Base-by-base conservation (phyloP, 2,888 invertebrate genomes). In the Nomada ruficornis region DNA sequence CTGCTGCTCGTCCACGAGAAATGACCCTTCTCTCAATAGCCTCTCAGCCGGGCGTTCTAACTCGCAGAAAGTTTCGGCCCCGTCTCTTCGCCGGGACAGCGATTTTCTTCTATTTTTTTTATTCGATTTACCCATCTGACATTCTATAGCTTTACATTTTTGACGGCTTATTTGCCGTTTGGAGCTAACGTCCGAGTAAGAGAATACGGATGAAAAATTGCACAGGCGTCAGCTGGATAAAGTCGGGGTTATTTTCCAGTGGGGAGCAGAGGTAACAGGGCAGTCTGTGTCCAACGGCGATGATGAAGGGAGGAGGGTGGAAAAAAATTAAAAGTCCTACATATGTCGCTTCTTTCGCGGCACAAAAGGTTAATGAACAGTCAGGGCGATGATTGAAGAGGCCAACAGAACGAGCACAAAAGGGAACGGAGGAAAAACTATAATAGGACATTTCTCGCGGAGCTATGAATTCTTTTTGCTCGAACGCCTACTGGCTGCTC, bases 321-420 rank as follows among this genome's bases (percentile, higher is more conserved):
- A 44, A 72, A 63, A 67, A 68, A 76, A 86, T 60, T 70, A 72
- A 73, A 74, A 85, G 77, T 70, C 71, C 63, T 83, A 80, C 70
- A 62, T 73, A 75, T 60, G 78, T 77, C 63, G 78, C 42, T 2
- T 65, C 57, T 79, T 20, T 15, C 52, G 50, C 29, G 52, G 29
- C 69, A 79, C 57, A 75, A 79, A 77, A 77, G 77, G 74, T 86
- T 86, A 86, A 86, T 73, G 74, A 81, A 84, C 26, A 67, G 69
- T 68, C 63, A 63, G 72, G 77, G 59, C 60, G 54, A 79, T 77
- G 77, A 86, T 77, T n/a, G 77, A 84, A 75, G 75, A 75, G 77
- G 70, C 57, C 55, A n/a, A 42, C 10, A 10, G 65, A 20, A 15
- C 18, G n/a, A 54, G 1, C 18, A 42, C 18, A 52, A 15, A 55